Evolutionary conservation across 2,888 invertebrate genomes (phyloP), one percentile per base, ranked within the genome.

Genomic region (Himalopsyche tibetana): DNA sequence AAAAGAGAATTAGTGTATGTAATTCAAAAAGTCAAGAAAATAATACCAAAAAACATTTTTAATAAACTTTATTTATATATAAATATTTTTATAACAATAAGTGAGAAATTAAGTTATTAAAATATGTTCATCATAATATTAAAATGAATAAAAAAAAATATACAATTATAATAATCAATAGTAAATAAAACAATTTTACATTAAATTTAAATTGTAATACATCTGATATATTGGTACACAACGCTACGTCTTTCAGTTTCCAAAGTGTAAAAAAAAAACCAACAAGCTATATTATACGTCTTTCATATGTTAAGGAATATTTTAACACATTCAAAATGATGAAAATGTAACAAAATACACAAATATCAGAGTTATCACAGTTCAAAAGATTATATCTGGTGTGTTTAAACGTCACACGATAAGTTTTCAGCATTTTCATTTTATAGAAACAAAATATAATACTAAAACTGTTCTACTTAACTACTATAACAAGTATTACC

Each of bases 31-130:
- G 11, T 5, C 56, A 56, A 56, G 56, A 19, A 56, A 56, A 56
- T 19, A 63, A 63, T 19, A 63, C 19, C 5, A 28, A 63, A 19
- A 63, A 5, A 11, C 63, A 63, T 63, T 63, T 28, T 63, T 15
- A 63, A 63, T 11, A 63, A 63, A 63, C 63, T 63, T 63, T 63
- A 63, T 63, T 63, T 28, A 19, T n/a, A 56, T 56, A 63, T 63
- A 1, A 28, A 28, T 28, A 15, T 28, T 28, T 28, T 28, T 28
- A 28, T 28, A 63, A 63, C 19, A 4, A 63, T 28, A 11, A 19
- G 5, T 63, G 63, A 63, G 63, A 51, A 51, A 12, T 15, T 51
- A 51, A 51, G 15, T 51, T 63, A 28, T 63, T 28, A 3, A 28
- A 63, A 28, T 63, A 63, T 63, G n/a, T 28, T 63, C 28, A 63